Evolutionary conservation across 2,888 invertebrate genomes (phyloP), one percentile per base, ranked within the genome.

Genomic region (Crioceris asparagi): DNA sequence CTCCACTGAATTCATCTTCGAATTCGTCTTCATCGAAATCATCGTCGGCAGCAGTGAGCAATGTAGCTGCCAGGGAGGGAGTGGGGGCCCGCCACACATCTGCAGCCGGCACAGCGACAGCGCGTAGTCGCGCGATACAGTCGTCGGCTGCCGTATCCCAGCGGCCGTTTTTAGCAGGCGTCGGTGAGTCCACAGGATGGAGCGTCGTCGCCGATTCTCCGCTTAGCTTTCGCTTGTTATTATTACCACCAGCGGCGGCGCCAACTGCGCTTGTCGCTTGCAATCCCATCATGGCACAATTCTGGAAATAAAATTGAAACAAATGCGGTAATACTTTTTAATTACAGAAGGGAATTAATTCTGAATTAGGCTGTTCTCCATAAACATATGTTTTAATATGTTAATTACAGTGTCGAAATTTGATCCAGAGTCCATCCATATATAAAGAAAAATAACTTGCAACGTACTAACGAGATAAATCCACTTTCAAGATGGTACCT

Each of bases 281-380:
- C 69, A 79, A 71, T 75, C 78, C 78, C 78, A 78, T 79, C 73
- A 77, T 76, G 72, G 75, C 76, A 74, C 72, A 71, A 64, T 71
- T 71, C n/a, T n/a, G n/a, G n/a, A n/a, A n/a, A n/a, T n/a, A n/a
- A n/a, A n/a, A n/a, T n/a, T n/a, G n/a, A n/a, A n/a, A n/a, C n/a
- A n/a, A n/a, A n/a, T n/a, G n/a, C n/a, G n/a, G n/a, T n/a, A n/a
- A n/a, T n/a, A n/a, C n/a, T n/a, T n/a, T n/a, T n/a, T n/a, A n/a
- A n/a, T n/a, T n/a, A n/a, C n/a, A n/a, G n/a, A n/a, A n/a, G n/a
- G n/a, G n/a, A n/a, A n/a, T n/a, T n/a, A n/a, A n/a, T n/a, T n/a
- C n/a, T n/a, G n/a, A n/a, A n/a, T n/a, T n/a, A n/a, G n/a, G n/a
- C n/a, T n/a, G n/a, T n/a, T n/a, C n/a, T n/a, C n/a, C n/a, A n/a